Percentiles rank a stretch among this genome's conserved stretches.
Evolutionary conservation across 2,888 invertebrate species (phyloP).

Genomic region (Rhamnusium bicolor): DNA sequence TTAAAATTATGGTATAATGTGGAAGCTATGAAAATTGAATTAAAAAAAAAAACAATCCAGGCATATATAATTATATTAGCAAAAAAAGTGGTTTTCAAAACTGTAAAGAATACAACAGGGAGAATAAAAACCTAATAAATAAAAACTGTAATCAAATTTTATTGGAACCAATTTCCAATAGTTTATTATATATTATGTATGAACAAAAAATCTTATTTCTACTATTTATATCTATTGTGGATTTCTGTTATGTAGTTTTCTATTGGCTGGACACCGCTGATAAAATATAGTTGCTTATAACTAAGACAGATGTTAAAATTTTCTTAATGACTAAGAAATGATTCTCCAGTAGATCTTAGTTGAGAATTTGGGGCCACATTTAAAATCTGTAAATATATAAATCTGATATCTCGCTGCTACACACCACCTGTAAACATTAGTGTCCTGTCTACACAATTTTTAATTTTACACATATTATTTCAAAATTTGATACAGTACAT

Average conservation of each 20-base stretch:
- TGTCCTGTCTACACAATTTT: conserved; percentile 42
- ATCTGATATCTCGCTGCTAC: conserved; percentile 66
- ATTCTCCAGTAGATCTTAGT: conserved; percentile 54
- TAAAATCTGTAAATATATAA: conserved; percentile 69
- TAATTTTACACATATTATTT: not conserved
- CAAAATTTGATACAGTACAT: not conserved
- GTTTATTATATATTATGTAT: conserved; percentile 37
- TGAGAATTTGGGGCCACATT: conserved; percentile 56
- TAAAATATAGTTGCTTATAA: conserved; percentile 53
- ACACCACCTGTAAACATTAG: conserved; percentile 58
- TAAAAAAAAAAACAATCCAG: conserved; percentile 48
- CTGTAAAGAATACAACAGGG: conserved; percentile 29
- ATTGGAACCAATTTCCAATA: conserved; percentile 42
- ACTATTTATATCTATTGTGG: conserved; percentile 41
- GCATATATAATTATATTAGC: conserved; percentile 35
- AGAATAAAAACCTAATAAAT: conserved; percentile 44
- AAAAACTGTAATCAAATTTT: conserved; percentile 42
- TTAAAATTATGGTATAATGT: conserved; percentile 46
- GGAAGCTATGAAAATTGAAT: conserved; percentile 45
- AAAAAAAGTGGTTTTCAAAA: conserved; percentile 15
- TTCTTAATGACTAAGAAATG: conserved; percentile 58
- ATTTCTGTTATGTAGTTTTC: conserved; percentile 34
- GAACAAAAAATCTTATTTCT: conserved; percentile 51
- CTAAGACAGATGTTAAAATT: conserved; percentile 55
- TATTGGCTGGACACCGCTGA: conserved; percentile 41